These are phyloP conservation scores for Caenorhabditis parvicauda DNA, from an alignment of 2,888 invertebrate genomes.

Conservation along the genomic window DNA sequence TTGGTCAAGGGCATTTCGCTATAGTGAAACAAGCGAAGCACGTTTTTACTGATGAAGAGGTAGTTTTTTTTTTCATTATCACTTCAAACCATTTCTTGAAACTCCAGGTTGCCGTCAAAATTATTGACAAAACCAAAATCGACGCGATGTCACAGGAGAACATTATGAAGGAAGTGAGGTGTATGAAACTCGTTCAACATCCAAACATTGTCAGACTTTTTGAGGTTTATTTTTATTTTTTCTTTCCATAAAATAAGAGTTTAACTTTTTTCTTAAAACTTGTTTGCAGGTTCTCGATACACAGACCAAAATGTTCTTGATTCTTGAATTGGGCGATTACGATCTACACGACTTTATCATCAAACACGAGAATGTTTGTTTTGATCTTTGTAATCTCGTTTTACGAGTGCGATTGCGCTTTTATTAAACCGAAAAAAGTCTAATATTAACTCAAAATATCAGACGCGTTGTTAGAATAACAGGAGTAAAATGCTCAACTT, in stretches of 20 bases:
- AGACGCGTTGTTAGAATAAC: too few species aligned
- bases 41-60: conserved; percentile 97
- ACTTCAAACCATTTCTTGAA: not conserved
- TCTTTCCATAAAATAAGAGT: not conserved
- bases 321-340: conserved; percentile 94
- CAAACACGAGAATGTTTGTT: conserved; percentile 76
- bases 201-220: conserved; percentile 96
- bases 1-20: conserved; percentile 97
- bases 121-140: conserved; percentile 95
- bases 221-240: conserved; percentile 72
- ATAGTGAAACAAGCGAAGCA: conserved; percentile 95
- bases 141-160: conserved; percentile 93
- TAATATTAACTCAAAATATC: not conserved
- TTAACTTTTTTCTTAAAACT: conserved; percentile 1
- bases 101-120: conserved; percentile 69
- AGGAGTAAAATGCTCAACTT: too few species aligned
- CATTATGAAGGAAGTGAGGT: conserved; percentile 82
- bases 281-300: conserved; percentile 77
- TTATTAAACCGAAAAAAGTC: not conserved
- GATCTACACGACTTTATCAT: conserved; percentile 98
- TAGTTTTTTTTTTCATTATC: conserved; percentile 77
- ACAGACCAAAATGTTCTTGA: conserved; percentile 80
- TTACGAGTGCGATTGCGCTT: not conserved
- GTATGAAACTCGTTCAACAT: conserved; percentile 98
- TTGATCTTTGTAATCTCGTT: not conserved